A percentile compares a stretch with the other conserved stretches of the same genome.
Conservation (phyloP, 1,140 invertebrate genomes). For the Babylonia areolata region DNA sequence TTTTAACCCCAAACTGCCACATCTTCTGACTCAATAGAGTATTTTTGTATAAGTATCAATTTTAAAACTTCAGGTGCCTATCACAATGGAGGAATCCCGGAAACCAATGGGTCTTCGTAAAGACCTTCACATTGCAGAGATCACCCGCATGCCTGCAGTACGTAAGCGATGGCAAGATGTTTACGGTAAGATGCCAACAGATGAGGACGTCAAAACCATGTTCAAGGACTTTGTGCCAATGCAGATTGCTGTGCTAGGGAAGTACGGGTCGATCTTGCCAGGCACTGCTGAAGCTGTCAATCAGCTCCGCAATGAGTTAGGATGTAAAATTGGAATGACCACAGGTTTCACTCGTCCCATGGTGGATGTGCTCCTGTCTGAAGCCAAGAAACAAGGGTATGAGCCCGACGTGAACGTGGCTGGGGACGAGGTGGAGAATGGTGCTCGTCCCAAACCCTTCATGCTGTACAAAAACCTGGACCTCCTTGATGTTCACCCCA, state of each 20-base stretch:
- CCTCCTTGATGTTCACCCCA: constrained; percentile 71
- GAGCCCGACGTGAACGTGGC: constrained; percentile 74
- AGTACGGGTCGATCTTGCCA: constrained; percentile 67
- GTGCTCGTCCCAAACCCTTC: constrained; percentile 74
- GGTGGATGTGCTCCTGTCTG: constrained; percentile 66
- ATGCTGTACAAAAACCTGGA: constrained; percentile 77
- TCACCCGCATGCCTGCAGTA: constrained; percentile 63
- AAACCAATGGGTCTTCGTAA: constrained; percentile 71
- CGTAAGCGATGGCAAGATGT: constrained; percentile 62
- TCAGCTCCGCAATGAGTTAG: constrained; percentile 60
- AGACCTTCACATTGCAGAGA: constrained; percentile 70
- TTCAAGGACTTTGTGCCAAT: constrained; percentile 71
- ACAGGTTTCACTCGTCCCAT: constrained; percentile 69
- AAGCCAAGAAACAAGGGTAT: constrained; percentile 72
- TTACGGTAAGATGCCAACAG: constrained; percentile 62
- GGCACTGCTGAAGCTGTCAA: constrained; percentile 63
- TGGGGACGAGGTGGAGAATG: constrained; percentile 74
- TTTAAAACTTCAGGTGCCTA: constrained; percentile 53
- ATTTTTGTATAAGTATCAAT: no score
- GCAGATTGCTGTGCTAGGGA: constrained; percentile 57
- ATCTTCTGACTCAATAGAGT: no score
- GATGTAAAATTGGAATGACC: constrained; percentile 67
- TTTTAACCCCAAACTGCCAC: no score
- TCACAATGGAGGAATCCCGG: constrained; percentile 68
- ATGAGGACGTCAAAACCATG: constrained; percentile 67